Evolutionary conservation across 2,888 invertebrate genomes (phyloP), one percentile per base, ranked within the genome.

Genomic region (Dryococelus australis): DNA sequence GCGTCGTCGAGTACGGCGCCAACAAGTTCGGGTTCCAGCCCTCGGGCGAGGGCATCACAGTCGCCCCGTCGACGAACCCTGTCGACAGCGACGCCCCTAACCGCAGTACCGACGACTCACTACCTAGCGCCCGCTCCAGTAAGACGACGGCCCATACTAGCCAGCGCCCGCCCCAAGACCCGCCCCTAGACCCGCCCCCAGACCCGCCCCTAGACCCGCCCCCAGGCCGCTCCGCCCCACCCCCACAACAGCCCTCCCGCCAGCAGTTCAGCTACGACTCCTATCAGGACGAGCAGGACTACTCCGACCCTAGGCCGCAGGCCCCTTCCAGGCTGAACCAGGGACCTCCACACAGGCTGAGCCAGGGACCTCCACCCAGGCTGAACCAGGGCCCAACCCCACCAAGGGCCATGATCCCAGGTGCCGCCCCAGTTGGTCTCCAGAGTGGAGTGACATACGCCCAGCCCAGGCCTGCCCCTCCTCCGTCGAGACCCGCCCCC

Each of bases 11-110:
- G 91, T 98, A 98, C 91, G 97, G 97, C 10, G 97, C 97, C 78
- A 96, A 97, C 92, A 96, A 96, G 92, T 96, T 95, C 91, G 97
- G 97, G 0, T 97, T 97, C 94, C 97, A 97, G 92, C 97, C 97
- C 0, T 94, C 96, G 2, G 97, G 97, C 0, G 97, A 97, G 91
- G 97, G 97, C 80, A 97, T 97, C 92, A 97, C 97, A 0, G 97
- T 97, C 0, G 93, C 93, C 0, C 93, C 93, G 0, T 93, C 93
- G 8, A 93, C 93, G n/a, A n/a, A n/a, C 0, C 90, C 93, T 10
- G 91, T 92, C 0, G 93, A 93, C 89, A n/a, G 93, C 93, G 87
- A 92, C 93, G n/a, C 8, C 86, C 87, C n/a, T 35, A 35, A 24
- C 43, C 85, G 53, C 85, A 85, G 78, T 81, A n/a, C 43, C n/a